Conservation (phyloP, 2,888 invertebrate genomes). For the Mimas tiliae region DNA sequence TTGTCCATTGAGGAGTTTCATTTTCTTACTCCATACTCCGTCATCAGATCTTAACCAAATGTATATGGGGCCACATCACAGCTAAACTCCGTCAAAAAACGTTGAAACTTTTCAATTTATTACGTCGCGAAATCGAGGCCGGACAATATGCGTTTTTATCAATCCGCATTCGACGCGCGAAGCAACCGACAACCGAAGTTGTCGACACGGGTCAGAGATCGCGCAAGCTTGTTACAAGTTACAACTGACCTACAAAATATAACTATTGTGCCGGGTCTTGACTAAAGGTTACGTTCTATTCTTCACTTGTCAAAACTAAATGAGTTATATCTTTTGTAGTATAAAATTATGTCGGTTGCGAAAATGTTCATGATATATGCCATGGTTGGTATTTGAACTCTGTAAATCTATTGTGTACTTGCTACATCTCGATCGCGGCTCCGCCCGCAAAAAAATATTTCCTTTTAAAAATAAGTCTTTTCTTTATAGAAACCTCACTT, state of each 20-base stretch:
- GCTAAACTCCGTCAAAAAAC: too few relatives aligned
- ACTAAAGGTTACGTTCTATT: background rate
- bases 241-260: constrained; percentile 18
- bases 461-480: too few relatives aligned
- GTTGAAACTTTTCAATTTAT: constrained; percentile 5
- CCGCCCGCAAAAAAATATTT: too few relatives aligned
- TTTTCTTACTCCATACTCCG: too few relatives aligned
- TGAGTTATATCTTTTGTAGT: background rate
- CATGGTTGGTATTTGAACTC: too few relatives aligned
- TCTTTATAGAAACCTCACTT: too few relatives aligned
- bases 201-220: constrained; percentile 25
- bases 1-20: too few relatives aligned
- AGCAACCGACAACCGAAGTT: constrained; percentile 19
- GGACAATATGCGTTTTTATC: constrained; percentile 6
- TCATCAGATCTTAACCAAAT: too few relatives aligned
- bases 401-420: too few relatives aligned
- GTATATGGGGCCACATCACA: too few relatives aligned
- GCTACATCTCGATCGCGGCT: too few relatives aligned
- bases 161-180: background rate
- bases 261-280: background rate
- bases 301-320: constrained; percentile 28
- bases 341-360: background rate
- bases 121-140: constrained; percentile 11
- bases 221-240: constrained; percentile 25
- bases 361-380: background rate